Evolutionary conservation across 2,797 vertebrate genomes (phyloP), one percentile per base, ranked within the genome.

Genomic region (Chaenodraco wilsoni): DNA sequence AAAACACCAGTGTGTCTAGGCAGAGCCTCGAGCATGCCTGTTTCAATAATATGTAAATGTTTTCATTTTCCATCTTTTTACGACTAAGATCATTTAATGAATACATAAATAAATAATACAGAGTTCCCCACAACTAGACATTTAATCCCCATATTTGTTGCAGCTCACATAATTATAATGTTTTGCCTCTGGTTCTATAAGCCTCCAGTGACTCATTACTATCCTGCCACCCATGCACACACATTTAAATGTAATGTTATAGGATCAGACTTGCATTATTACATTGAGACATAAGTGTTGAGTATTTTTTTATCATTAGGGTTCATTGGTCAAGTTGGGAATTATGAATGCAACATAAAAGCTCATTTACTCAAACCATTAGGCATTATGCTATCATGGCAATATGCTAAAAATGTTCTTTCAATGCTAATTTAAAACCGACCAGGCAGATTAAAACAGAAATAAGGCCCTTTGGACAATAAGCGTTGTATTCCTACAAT

Each of bases 321-420:
- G 31, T 56, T 76, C 61, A 65, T 43, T 70, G 21, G 71, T 37
- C 21, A 71, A 21, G 57, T 40, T 44, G 37, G 49, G 40, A 46
- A 68, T 33, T 57, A 6, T 72, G 55, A 50, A 64, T 15, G 49
- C 48, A 76, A 58, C 37, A 66, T 59, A 17, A 50, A 46, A 63
- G 43, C 52, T 52, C 3, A 57, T 65, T 67, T 67, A 27, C 15
- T 72, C 54, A 61, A 74, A 78, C 33, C 44, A 76, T 62, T 33
- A 27, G 13, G 21, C 64, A 55, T 60, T 44, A 37, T 49, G 5
- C 9, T 49, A 50, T 66, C 50, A 46, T 45, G n/a, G 51, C 50
- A 48, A 63, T 55, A 61, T 43, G 21, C 43, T 61, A 16, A 21
- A 27, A 45, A 64, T 27, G n/a, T 60, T 17, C 23, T 46, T 63